Base-by-base conservation (phyloP, 2,113 vertebrate species). In the Rhodinocichla rosea region DNA sequence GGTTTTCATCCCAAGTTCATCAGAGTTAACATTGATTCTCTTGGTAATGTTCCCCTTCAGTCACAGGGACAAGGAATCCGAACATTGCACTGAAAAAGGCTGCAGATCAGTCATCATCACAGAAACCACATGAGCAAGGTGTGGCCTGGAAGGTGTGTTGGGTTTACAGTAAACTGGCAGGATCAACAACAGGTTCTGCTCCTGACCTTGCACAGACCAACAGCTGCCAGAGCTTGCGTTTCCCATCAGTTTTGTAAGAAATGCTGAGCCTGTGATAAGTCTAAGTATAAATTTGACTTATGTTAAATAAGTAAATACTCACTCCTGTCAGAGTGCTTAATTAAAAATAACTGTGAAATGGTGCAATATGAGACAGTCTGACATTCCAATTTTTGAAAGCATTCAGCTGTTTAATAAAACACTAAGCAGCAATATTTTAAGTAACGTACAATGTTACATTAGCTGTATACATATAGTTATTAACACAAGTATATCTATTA, bases 381-480 rank as follows among this genome's bases (percentile, higher is more conserved):
- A 86, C 80, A 81, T 56, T 90, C 62, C 83, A 90, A 40, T 92
- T 92, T 92, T 86, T 96, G 77, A 90, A 92, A 90, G 65, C 62
- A 73, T 71, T 93, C 56, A 64, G 8, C 83, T 91, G 42, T 97
- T 95, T 94, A 92, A 79, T 79, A 89, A 64, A 95, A 79, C 71
- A 70, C 28, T 40, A 22, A 56, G 64, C 52, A 70, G 26, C 52
- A 73, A 27, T 86, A 40, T 86, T 88, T 86, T 70, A 52, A 42
- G 47, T n/a, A 44, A 53, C 6, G 1, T 55, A 10, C 47, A 44
- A 13, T 40, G 13, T 83, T 86, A 56, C n/a, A 44, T 69, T 85
- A 73, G 57, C 55, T 57, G 15, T 53, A 50, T 67, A 22, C 37
- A 59, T 73, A 67, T 86, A 74, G 71, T 32, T 86, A 28, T 63